Percentiles rank a stretch among this genome's conserved stretches.
phyloP scores from a whole-genome alignment of 2,888 invertebrate genomes.

The Synergus laeviventris region DNA sequence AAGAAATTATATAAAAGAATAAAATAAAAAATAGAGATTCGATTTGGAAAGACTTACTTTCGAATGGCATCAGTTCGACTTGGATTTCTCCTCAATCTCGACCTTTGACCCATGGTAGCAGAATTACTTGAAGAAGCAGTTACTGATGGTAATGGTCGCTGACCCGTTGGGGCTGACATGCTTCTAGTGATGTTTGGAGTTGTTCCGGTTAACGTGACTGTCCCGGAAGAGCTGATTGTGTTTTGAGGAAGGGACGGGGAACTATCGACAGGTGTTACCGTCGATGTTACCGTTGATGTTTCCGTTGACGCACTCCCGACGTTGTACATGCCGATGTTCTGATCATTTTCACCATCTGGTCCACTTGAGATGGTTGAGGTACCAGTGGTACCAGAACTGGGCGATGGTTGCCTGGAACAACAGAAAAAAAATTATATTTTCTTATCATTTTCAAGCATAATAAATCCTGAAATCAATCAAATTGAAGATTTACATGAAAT shows the following conservation, averaged over 20 bases:
- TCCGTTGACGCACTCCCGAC: constrained; percentile 63
- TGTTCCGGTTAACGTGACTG: constrained; percentile 46
- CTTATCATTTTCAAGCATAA: neutral
- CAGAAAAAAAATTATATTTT: neutral
- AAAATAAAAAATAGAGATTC: neutral
- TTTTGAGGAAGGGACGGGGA: constrained; percentile 54
- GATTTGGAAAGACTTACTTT: constrained; percentile 69
- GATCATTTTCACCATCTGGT: constrained; percentile 65
- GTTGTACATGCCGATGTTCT: constrained; percentile 68
- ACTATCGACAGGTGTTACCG: constrained; percentile 59
- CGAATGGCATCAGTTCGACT: constrained; percentile 74
- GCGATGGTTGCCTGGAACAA: constrained; percentile 74
- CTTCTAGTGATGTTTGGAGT: constrained; percentile 66
- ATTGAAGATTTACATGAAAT: too few relatives aligned
- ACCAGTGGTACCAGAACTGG: constrained; percentile 73
- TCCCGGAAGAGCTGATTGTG: constrained; percentile 42
- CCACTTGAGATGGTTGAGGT: constrained; percentile 69
- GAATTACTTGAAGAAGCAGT: constrained; percentile 68
- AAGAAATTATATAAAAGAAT: neutral
- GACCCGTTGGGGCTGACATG: constrained; percentile 68
- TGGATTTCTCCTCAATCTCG: constrained; percentile 77
- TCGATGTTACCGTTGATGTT: constrained; percentile 60
- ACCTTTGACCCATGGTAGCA: constrained; percentile 75
- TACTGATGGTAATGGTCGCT: constrained; percentile 68
- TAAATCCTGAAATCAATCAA: too few relatives aligned